Evolutionary conservation across 2,113 vertebrate species (phyloP).

Genomic region (Anarrhichthys ocellatus): DNA sequence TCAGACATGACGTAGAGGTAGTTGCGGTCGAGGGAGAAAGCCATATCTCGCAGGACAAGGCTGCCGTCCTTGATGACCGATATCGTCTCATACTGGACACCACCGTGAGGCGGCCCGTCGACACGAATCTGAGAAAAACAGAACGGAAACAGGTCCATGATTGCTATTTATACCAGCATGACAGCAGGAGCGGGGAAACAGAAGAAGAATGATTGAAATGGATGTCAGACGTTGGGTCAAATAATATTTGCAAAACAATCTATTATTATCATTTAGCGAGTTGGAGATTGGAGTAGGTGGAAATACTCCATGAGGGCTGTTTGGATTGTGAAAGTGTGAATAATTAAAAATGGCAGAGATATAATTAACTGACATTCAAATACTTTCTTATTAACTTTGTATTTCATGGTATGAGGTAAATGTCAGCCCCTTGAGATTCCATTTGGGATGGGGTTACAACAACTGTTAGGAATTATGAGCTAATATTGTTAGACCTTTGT

Average conservation of each 20-base stretch:
- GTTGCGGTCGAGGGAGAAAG: constrained; percentile 91
- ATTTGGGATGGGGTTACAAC: constrained; percentile 51
- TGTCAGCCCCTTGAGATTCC: neutral
- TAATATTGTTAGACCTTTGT: constrained; percentile 60
- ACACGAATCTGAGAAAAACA: constrained; percentile 89
- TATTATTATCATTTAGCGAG: constrained; percentile 11
- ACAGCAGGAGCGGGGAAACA: constrained; percentile 24
- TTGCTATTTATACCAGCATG: constrained; percentile 62
- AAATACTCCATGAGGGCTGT: neutral
- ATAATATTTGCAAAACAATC: constrained; percentile 29
- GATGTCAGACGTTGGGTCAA: constrained; percentile 41
- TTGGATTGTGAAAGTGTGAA: neutral
- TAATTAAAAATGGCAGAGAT: constrained; percentile 6
- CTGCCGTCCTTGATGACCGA: constrained; percentile 92
- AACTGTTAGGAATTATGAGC: constrained; percentile 55
- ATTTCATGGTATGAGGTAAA: constrained; percentile 14
- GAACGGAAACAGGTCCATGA: constrained; percentile 47
- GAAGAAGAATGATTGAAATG: constrained; percentile 50
- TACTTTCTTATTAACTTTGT: neutral
- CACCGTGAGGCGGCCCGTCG: constrained; percentile 93
- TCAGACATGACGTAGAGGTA: constrained; percentile 96
- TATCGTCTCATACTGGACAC: constrained; percentile 94
- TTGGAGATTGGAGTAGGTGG: constrained; percentile 8
- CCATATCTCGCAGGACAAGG: constrained; percentile 94
- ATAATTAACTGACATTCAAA: neutral